Percentiles rank a stretch among this genome's conserved stretches.
phyloP scores from a whole-genome alignment of 2,888 invertebrate genomes.

The Oxyteleia sp. region DNA sequence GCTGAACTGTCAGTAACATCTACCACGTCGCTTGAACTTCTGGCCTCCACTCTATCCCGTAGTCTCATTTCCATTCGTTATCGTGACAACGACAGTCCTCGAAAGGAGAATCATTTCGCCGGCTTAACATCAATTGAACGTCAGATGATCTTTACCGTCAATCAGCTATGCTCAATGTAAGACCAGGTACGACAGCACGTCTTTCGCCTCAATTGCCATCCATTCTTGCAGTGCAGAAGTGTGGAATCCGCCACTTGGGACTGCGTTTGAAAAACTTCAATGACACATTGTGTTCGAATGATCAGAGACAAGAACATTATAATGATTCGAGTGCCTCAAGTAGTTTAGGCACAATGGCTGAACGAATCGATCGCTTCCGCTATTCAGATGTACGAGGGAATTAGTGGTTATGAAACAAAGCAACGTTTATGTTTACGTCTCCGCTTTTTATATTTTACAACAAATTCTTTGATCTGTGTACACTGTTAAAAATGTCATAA shows the following conservation, averaged over 20 bases:
- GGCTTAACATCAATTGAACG: slow-evolving; percentile 67
- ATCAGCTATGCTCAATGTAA: slow-evolving; percentile 49
- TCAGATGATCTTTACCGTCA: slow-evolving; percentile 66
- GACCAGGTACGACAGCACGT: slow-evolving; percentile 40
- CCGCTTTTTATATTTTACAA: too few species aligned
- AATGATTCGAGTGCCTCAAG: slow-evolving; percentile 2
- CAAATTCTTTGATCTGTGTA: too few species aligned
- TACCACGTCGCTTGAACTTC: slow-evolving; percentile 50
- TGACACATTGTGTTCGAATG: slow-evolving; percentile 48
- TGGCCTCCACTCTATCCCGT: slow-evolving; percentile 28
- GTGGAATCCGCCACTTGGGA: slow-evolving; percentile 32
- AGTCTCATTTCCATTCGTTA: slow-evolving; percentile 62
- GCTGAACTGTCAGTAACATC: slow-evolving; percentile 61
- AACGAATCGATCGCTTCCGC: too few species aligned
- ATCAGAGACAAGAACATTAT: slow-evolving; percentile 25
- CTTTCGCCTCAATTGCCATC: slow-evolving; percentile 54
- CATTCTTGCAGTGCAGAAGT: slow-evolving; percentile 20
- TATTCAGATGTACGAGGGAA: too few species aligned
- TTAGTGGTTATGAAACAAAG: too few species aligned
- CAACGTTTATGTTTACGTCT: too few species aligned
- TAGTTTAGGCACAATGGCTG: slow-evolving; percentile 38
- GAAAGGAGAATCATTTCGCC: slow-evolving; percentile 54
- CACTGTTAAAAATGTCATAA: too few species aligned
- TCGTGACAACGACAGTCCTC: slow-evolving; percentile 59
- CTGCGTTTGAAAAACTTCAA: slow-evolving; percentile 43